Conservation (phyloP, 2,797 vertebrate species). For the Chromis chromis region DNA sequence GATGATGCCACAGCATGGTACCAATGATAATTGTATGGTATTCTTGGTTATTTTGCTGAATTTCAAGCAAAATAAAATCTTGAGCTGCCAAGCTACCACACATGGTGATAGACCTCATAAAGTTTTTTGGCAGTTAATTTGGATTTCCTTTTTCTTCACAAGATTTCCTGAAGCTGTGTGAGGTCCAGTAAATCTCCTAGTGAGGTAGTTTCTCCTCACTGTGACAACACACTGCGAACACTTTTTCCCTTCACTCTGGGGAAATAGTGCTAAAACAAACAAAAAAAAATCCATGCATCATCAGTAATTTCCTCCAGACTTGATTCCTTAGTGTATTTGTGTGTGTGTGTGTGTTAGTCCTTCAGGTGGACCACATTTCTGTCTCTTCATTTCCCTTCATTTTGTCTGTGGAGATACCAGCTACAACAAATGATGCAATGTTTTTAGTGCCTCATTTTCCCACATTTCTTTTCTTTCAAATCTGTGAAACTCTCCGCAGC, state of each 20-base stretch:
- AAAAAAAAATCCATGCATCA: slow-evolving; percentile 45
- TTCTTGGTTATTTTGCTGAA: slow-evolving; percentile 7
- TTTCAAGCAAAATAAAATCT: slow-evolving; percentile 27
- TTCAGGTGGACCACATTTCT: slow-evolving; percentile 37
- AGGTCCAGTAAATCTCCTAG: slow-evolving; percentile 68
- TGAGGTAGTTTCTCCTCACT: slow-evolving; percentile 29
- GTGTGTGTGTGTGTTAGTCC: slow-evolving; percentile 2
- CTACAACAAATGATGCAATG: slow-evolving; percentile 14
- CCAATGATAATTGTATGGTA: slow-evolving; percentile 12
- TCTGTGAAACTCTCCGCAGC: neutral
- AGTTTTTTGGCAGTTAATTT: slow-evolving; percentile 48
- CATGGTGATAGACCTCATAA: slow-evolving; percentile 31
- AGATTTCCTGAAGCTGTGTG: slow-evolving; percentile 62
- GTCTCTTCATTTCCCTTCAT: slow-evolving; percentile 39
- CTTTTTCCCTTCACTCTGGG: slow-evolving; percentile 30
- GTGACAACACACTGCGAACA: slow-evolving; percentile 48
- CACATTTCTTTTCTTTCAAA: slow-evolving; percentile 37
- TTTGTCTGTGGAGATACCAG: slow-evolving; percentile 29
- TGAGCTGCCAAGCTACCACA: slow-evolving; percentile 21
- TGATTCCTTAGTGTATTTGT: slow-evolving; percentile 30
- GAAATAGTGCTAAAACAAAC: slow-evolving; percentile 10
- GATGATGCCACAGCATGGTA: slow-evolving; percentile 6
- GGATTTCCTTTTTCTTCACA: slow-evolving; percentile 48
- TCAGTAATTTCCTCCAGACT: slow-evolving; percentile 62
- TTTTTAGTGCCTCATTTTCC: slow-evolving; percentile 1